Conservation (phyloP, 2,888 invertebrate genomes). For the Caenorhabditis sp. region DNA sequence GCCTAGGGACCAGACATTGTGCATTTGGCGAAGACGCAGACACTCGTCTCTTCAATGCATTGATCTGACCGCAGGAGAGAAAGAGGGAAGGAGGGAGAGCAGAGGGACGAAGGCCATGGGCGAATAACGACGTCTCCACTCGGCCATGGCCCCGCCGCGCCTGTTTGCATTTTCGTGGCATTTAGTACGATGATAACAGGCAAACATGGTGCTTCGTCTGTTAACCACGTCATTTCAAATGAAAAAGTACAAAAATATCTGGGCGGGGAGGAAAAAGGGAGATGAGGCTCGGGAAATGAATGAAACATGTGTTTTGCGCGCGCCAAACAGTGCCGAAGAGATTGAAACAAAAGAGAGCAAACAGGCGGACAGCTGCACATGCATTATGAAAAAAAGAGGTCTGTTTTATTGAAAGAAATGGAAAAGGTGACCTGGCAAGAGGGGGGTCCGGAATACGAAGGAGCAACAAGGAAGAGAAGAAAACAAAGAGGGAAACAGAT, state of each 20-base stretch:
- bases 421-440: conserved; percentile 26
- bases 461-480: conserved; percentile 1
- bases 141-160: conserved; percentile 4
- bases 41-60: conserved; percentile 26
- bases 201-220: conserved; percentile 6
- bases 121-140: conserved; percentile 42
- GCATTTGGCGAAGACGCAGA: conserved; percentile 14
- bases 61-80: conserved; percentile 19
- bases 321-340: conserved; percentile 22
- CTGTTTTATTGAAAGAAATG: conserved; percentile 21
- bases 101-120: conserved; percentile 11
- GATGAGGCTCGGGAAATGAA: conserved; percentile 3
- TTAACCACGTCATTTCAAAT: conserved; percentile 14
- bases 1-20: conserved; percentile 22
- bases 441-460: conserved; percentile 16
- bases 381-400: not conserved
- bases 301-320: conserved; percentile 23
- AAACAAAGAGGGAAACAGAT: not conserved
- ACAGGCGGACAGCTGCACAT: not conserved
- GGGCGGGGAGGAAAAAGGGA: not conserved
- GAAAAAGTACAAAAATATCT: not conserved
- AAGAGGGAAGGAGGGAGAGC: conserved; percentile 27
- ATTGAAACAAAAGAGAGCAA: conserved; percentile 38
- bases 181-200: conserved; percentile 26
- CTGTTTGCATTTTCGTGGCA: conserved; percentile 40